Conservation (phyloP, 92 coral and sea anemone species). For the Zoanthus sociatus region DNA sequence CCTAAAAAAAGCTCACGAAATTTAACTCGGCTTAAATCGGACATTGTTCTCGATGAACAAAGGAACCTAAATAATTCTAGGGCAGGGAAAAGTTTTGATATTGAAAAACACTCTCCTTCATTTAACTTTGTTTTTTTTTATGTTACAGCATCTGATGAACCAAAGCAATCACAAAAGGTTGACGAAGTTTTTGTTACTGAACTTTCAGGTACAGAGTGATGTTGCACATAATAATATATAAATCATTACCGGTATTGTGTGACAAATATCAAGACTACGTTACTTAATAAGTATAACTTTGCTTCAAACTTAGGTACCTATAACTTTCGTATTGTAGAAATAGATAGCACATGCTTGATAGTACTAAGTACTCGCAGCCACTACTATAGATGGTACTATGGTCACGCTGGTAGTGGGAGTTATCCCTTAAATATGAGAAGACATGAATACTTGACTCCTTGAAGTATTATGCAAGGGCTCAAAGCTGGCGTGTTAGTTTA, state of each 20-base stretch:
- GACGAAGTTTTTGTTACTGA: slow-evolving; percentile 39
- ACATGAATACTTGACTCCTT: no score
- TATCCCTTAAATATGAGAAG: no score
- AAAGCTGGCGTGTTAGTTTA: no score
- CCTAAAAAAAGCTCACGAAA: no score
- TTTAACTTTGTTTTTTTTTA: background rate
- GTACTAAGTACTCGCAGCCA: no score
- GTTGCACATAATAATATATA: background rate
- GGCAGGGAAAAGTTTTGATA: no score
- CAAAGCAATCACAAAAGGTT: slow-evolving; percentile 25
- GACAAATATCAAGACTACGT: background rate
- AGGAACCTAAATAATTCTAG: background rate
- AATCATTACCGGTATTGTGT: background rate
- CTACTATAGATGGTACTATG: no score
- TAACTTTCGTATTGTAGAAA: background rate
- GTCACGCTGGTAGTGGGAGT: no score
- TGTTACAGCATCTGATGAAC: slow-evolving; percentile 10
- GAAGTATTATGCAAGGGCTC: no score
- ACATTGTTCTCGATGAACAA: no score
- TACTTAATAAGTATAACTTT: background rate
- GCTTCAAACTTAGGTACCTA: background rate
- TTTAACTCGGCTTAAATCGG: no score
- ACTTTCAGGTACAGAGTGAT: slow-evolving; percentile 32
- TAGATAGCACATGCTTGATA: background rate
- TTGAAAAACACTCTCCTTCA: background rate